Evolutionary conservation across 2,113 vertebrate genomes (phyloP), one percentile per base, ranked within the genome.

Genomic region (Cinclus mexicanus): DNA sequence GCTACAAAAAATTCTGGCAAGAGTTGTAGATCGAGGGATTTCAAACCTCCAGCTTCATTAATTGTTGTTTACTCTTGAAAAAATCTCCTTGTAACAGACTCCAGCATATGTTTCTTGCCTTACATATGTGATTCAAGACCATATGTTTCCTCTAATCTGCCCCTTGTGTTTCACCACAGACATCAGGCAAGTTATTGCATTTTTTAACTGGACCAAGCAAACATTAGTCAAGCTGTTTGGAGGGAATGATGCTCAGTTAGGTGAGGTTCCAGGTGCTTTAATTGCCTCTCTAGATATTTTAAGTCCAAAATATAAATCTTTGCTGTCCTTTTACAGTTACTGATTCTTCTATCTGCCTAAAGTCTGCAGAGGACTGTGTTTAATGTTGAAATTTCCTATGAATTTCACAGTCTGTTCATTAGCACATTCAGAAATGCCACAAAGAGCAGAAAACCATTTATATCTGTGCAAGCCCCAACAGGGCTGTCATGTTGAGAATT

Each of bases 51-150:
- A 77, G 33, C 16, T 88, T 74, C 85, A 55, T 72, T 90, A 85
- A 69, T 52, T 53, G 42, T 26, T 95, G 68, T 68, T 90, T 86
- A 67, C 21, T 81, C 52, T 63, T 70, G 56, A 64, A 76, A 74
- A 89, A 87, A 80, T 9, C 46, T 72, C 39, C 56, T 42, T 77
- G 14, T 59, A 55, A 37, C 39, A 88, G 79, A 59, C 3, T 29
- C 72, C 42, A 80, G 17, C 83, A 78, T 90, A 76, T 82, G 83
- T 87, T 92, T 93, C 41, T 87, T 89, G 24, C 50, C 60, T 81
- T 78, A 70, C 11, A 42, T 44, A 84, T 67, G 60, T 67, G 68
- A 78, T 59, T 74, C 64, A 31, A 25, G 28, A 41, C 68, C 6
- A 1, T 61, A 56, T 90, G 76, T 74, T 86, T 86, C 50, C 46